These are phyloP conservation scores for Etheostoma cragini DNA, from an alignment of 2,113 vertebrate species.

Conservation along the genomic window DNA sequence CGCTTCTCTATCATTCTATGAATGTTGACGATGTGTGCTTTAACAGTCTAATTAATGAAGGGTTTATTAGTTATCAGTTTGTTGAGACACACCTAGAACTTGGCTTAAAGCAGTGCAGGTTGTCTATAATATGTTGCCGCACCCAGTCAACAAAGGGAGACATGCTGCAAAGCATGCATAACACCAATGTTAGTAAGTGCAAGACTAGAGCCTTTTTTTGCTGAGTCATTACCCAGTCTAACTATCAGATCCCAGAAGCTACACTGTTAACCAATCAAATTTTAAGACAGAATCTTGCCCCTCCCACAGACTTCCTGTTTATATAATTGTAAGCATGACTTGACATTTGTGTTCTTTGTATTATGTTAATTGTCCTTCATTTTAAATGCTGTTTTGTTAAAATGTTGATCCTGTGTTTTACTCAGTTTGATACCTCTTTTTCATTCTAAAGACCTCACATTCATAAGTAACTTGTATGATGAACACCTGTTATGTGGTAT, in stretches of 20 bases:
- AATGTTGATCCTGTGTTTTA: background rate
- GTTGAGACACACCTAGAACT: background rate
- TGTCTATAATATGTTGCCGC: background rate
- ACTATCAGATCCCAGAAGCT: background rate
- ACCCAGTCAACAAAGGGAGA: background rate
- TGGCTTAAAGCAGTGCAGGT: background rate
- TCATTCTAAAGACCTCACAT: background rate
- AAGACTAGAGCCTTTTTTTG: slow-evolving; percentile 41
- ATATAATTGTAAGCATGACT: slow-evolving; percentile 23
- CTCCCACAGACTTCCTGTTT: slow-evolving; percentile 28
- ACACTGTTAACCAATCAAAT: slow-evolving; percentile 40
- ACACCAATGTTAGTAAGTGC: background rate
- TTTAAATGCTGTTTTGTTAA: background rate
- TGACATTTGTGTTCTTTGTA: background rate
- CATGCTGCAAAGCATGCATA: background rate
- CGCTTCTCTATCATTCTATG: background rate
- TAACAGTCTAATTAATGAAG: background rate
- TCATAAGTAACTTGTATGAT: background rate
- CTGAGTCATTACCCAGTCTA: slow-evolving; percentile 71
- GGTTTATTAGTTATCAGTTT: background rate
- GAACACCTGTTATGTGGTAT: no score
- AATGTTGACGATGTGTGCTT: background rate
- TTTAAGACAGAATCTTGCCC: background rate
- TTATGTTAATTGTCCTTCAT: background rate
- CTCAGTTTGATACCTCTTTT: background rate